Conservation (phyloP, 2,797 vertebrate species). For the Florisuga fusca region DNA sequence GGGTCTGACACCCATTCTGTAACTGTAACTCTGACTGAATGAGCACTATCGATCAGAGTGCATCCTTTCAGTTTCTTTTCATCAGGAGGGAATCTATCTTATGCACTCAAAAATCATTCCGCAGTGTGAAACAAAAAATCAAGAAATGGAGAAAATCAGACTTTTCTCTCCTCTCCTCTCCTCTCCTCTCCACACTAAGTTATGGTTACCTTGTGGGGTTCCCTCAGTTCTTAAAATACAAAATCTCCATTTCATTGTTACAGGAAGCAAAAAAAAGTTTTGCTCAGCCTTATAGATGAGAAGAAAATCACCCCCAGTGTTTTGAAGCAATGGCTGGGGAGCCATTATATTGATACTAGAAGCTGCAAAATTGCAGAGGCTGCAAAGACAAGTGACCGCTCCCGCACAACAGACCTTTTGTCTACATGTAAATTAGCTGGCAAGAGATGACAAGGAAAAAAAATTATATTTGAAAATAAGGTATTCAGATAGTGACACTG, state of each 20-base stretch:
- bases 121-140: background rate
- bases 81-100: background rate
- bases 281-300: background rate
- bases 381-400: background rate
- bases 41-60: background rate
- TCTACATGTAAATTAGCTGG: background rate
- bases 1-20: background rate
- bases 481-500: conserved; percentile 26
- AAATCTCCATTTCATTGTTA: background rate
- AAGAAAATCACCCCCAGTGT: background rate
- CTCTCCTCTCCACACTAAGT: too few relatives aligned
- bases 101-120: background rate
- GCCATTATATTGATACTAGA: background rate
- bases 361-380: background rate
- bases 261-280: background rate
- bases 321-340: background rate
- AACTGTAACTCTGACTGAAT: background rate
- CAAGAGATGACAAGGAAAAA: background rate
- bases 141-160: background rate
- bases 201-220: background rate
- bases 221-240: background rate
- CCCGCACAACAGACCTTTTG: background rate
- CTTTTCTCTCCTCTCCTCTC: too few relatives aligned
- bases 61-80: background rate
- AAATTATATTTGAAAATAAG: background rate